Evolutionary conservation across 2,888 invertebrate genomes (phyloP), one percentile per base, ranked within the genome.

Genomic region (Harpalus rubripes): DNA sequence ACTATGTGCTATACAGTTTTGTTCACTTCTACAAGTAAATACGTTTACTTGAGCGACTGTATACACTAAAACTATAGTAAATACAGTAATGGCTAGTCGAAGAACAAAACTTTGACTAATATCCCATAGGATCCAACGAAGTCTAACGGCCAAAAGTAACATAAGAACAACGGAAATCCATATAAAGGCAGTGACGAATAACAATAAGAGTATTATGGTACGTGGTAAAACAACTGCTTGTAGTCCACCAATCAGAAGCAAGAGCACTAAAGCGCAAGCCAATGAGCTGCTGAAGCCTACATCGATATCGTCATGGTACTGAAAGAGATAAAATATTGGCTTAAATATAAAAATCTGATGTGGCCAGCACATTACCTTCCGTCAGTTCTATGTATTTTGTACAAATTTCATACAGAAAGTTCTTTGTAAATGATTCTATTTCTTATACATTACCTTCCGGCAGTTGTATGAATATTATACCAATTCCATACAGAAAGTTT

Each of bases 31-130:
- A 87, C 95, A 95, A 2, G 95, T 95, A 89, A 95, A 95, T 93
- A 97, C 96, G 93, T 98, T 98, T 86, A 97, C 96, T 92, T 98
- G 97, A 78, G 97, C 96, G 86, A 97, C 96, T 74, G 97, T 95
- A 90, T 97, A 97, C 52, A 97, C 95, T 85, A 98, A 92, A 8
- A 97, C 94, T 85, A 97, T 95, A 1, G 97, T 97, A 88, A 97
- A 96, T 16, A 97, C 95, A 4, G 97, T 97, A 32, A 98, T 96
- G 81, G 97, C 96, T 88, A 97, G 93, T 86, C 98, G 93, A 59
- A 98, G 91, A 0, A 96, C 94, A 87, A 97, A 96, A 85, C 96
- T 96, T 88, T 96, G 94, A 1, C 96, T 95, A 74, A 98, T 95
- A 89, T 98, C 97, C 94, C 97, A 97, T 10, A 95, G 93, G 86